A percentile compares a stretch with the other conserved stretches of the same genome.
These are phyloP conservation scores for Tricholaema leucomelas DNA, from an alignment of 2,113 vertebrate genomes.

Conservation along the genomic window DNA sequence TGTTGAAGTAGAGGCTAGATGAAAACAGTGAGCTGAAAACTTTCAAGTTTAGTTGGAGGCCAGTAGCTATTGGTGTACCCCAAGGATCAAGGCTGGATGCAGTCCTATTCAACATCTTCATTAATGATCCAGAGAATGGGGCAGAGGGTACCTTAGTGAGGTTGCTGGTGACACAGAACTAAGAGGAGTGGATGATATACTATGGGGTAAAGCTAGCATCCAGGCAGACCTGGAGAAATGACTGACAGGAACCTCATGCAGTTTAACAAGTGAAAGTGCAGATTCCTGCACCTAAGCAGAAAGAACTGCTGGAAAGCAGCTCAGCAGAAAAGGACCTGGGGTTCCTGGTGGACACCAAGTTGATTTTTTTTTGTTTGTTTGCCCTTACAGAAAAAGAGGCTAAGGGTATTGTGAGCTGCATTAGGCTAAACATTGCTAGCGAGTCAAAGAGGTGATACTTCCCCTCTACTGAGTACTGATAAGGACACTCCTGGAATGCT, in stretches of 20 bases:
- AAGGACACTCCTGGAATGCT: not conserved
- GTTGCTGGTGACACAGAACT: not conserved
- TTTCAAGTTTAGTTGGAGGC: not conserved
- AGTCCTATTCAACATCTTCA: not conserved
- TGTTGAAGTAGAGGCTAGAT: not conserved
- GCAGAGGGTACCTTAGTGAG: not conserved
- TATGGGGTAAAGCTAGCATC: not conserved
- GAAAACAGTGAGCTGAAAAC: not conserved
- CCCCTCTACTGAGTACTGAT: rapidly evolving
- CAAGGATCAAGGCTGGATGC: not conserved
- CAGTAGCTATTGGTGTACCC: not conserved
- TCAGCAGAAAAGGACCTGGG: not conserved
- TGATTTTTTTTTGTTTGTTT: too few species aligned
- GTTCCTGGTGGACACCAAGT: not conserved
- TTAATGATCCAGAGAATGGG: not conserved
- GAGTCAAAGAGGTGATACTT: not conserved
- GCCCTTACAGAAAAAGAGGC: not conserved
- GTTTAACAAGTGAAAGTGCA: not conserved
- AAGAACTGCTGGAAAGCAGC: not conserved
- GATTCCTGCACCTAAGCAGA: not conserved
- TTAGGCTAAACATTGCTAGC: not conserved
- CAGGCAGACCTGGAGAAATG: not conserved
- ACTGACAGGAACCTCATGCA: not conserved
- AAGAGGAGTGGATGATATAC: rapidly evolving
- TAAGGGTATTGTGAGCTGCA: not conserved